Percentiles rank a stretch among this genome's conserved stretches.
Evolutionary conservation across 2,888 invertebrate genomes (phyloP).

Genomic region (Melanostoma scalare): DNA sequence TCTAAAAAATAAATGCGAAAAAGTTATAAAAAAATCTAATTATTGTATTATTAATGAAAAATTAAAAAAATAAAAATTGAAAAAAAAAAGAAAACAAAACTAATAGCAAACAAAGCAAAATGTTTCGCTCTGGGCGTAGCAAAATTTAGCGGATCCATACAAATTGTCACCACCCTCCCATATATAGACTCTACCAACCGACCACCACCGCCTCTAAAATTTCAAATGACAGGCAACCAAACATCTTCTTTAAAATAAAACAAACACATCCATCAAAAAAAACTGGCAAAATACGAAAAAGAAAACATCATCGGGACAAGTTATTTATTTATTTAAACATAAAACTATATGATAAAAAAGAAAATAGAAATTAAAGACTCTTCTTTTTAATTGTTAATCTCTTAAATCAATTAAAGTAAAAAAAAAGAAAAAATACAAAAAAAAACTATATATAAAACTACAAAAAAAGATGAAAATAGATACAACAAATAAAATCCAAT

Average conservation of each 20-base stretch:
- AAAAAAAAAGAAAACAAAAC: slow-evolving; percentile 24
- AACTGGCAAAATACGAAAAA: slow-evolving; percentile 53
- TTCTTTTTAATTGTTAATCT: slow-evolving; percentile 73
- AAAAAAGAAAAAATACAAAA: slow-evolving; percentile 5
- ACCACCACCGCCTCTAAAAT: slow-evolving; percentile 67
- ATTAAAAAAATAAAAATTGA: not conserved
- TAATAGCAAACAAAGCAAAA: slow-evolving; percentile 35
- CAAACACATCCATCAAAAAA: slow-evolving; percentile 56
- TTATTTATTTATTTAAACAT: slow-evolving; percentile 73
- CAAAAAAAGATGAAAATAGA: slow-evolving; percentile 75
- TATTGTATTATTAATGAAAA: slow-evolving; percentile 70
- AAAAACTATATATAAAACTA: slow-evolving; percentile 78
- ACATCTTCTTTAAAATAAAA: slow-evolving; percentile 22
- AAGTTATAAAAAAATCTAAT: slow-evolving; percentile 59
- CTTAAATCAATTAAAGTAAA: slow-evolving; percentile 73
- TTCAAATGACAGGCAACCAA: slow-evolving; percentile 52
- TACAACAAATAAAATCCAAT: slow-evolving; percentile 74
- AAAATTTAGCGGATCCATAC: slow-evolving; percentile 49
- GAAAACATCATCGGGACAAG: slow-evolving; percentile 72
- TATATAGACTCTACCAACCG: slow-evolving; percentile 64
- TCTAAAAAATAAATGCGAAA: slow-evolving; percentile 61
- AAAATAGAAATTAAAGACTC: slow-evolving; percentile 71
- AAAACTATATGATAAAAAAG: slow-evolving; percentile 38
- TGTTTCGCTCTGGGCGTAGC: slow-evolving; percentile 55
- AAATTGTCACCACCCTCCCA: slow-evolving; percentile 63